These are phyloP conservation scores for Aramus guarauna DNA, from an alignment of 2,113 vertebrate species.

Conservation along the genomic window DNA sequence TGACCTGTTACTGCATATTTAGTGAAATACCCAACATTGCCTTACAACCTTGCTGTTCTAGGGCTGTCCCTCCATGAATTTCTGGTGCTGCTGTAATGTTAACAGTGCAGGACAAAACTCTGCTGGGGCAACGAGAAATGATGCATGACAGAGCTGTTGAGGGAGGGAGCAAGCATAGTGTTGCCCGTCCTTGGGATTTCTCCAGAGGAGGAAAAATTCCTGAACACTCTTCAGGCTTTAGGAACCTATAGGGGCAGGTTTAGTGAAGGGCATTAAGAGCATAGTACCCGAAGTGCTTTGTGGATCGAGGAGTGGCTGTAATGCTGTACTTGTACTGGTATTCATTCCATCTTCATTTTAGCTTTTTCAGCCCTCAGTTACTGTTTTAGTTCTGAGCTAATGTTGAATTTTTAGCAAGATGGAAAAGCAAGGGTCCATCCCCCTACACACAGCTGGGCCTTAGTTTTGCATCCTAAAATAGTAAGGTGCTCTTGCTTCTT, in stretches of 20 bases:
- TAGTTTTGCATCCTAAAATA: neutral
- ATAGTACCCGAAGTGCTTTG: neutral
- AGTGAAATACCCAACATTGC: neutral
- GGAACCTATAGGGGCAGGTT: neutral
- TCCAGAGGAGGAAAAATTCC: neutral
- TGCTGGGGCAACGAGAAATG: neutral
- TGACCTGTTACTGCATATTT: neutral
- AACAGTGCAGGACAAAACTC: neutral
- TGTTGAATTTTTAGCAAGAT: neutral
- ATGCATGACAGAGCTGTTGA: neutral
- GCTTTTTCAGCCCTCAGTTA: neutral
- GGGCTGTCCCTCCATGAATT: neutral
- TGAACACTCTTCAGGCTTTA: neutral
- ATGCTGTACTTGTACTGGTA: neutral
- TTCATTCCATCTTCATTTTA: neutral
- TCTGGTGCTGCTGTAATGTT: neutral
- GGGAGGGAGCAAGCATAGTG: neutral
- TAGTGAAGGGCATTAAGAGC: neutral
- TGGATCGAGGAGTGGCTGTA: rapidly evolving
- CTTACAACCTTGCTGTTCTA: neutral
- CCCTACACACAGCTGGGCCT: neutral
- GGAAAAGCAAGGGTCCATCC: neutral
- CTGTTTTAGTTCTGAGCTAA: neutral
- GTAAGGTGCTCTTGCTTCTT: neutral
- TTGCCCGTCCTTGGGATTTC: neutral